A percentile compares a stretch with the other conserved stretches of the same genome.
Evolutionary conservation across 2,888 invertebrate species (phyloP).

Genomic region (Opisthograptis luteolata): DNA sequence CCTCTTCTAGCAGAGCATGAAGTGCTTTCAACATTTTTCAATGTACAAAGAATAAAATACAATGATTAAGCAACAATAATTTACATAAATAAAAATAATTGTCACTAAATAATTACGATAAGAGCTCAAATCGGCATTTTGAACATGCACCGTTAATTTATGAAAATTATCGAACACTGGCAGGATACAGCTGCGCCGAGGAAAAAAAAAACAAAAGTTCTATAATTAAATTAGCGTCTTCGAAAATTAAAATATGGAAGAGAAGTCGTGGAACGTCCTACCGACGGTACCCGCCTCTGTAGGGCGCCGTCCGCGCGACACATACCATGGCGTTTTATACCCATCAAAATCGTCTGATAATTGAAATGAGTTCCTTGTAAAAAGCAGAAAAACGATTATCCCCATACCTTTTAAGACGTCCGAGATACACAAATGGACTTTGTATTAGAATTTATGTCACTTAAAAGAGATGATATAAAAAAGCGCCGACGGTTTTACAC

Average conservation of each 20-base stretch:
- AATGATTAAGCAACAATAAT: constrained; percentile 43
- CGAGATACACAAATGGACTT: constrained; percentile 84
- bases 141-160: constrained; percentile 60
- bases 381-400: constrained; percentile 84
- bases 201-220: constrained; percentile 58
- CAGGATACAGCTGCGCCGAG: constrained; percentile 74
- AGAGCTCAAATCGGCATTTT: constrained; percentile 36
- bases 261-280: constrained; percentile 58
- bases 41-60: constrained; percentile 30
- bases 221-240: constrained; percentile 82
- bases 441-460: constrained; percentile 85
- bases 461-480: constrained; percentile 82
- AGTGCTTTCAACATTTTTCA: constrained; percentile 34
- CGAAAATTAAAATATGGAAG: constrained; percentile 64
- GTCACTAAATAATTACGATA: constrained; percentile 41
- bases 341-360: constrained; percentile 82
- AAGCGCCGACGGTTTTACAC: constrained; percentile 82
- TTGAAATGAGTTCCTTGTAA: constrained; percentile 85
- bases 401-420: constrained; percentile 82
- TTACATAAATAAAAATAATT: constrained; percentile 37
- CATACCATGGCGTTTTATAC: constrained; percentile 78
- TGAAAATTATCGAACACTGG: constrained; percentile 61
- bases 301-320: constrained; percentile 78
- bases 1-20: constrained; percentile 5
- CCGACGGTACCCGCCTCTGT: constrained; percentile 57